phyloP scores from a whole-genome alignment of 2,797 vertebrate species.

The Poecilia wingei region DNA sequence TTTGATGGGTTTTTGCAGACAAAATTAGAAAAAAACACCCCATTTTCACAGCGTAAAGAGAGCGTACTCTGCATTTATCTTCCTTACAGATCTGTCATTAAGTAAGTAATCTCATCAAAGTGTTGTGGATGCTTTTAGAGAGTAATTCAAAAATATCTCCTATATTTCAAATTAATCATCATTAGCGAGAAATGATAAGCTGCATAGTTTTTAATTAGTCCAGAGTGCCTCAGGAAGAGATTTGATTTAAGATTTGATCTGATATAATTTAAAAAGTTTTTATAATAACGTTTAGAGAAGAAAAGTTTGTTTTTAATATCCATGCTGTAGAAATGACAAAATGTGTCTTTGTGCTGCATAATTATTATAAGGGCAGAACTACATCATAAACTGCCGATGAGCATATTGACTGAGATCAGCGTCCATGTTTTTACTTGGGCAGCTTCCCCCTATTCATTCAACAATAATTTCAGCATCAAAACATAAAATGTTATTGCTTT shows the following conservation, averaged over 20 bases:
- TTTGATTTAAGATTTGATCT: not conserved
- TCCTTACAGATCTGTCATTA: conserved; percentile 1
- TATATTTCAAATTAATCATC: conserved; percentile 6
- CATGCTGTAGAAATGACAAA: not conserved
- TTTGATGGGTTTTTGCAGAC: not conserved
- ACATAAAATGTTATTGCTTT: not conserved
- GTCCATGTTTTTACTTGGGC: not conserved
- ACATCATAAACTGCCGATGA: not conserved
- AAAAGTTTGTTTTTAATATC: not conserved
- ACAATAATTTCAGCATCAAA: not conserved
- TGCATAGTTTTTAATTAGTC: not conserved
- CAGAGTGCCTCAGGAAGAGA: not conserved
- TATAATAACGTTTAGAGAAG: not conserved
- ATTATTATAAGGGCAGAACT: not conserved
- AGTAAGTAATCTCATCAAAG: not conserved
- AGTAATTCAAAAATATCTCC: not conserved
- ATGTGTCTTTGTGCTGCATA: not conserved
- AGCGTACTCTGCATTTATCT: not conserved
- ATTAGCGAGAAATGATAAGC: not conserved
- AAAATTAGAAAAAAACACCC: not conserved
- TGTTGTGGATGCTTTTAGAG: not conserved
- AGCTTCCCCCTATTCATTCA: not conserved
- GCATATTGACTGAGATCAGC: not conserved
- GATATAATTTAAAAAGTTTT: not conserved
- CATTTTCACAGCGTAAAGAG: not conserved